These are phyloP conservation scores for Tokudaia tokunoshimensis DNA, from an alignment of 2,797 vertebrate genomes.

Conservation along the genomic window DNA sequence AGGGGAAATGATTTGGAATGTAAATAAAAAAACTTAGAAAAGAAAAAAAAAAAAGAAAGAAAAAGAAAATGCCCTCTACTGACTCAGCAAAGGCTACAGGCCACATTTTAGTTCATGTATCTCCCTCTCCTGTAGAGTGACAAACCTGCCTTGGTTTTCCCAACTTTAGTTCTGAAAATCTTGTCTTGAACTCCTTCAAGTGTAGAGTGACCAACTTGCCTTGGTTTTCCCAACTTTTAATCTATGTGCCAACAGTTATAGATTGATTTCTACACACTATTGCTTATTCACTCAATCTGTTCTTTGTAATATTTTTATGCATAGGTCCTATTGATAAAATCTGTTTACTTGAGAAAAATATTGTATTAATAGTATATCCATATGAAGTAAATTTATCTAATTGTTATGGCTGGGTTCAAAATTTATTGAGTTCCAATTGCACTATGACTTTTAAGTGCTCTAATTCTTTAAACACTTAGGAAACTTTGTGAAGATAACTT, in stretches of 20 bases:
- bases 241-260: neutral
- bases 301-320: conserved; percentile 11
- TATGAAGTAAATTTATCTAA: conserved; percentile 23
- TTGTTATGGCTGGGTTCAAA: neutral
- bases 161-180: neutral
- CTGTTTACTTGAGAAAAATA: conserved; percentile 28
- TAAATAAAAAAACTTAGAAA: too few relatives aligned
- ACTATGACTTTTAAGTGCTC: neutral
- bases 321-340: conserved; percentile 3
- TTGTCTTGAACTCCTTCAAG: too few relatives aligned
- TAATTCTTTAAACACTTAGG: conserved; percentile 6
- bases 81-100: neutral
- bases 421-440: conserved; percentile 17
- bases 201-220: neutral
- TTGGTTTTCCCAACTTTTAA: neutral
- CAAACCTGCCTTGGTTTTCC: neutral
- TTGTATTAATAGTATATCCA: neutral
- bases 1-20: too few relatives aligned
- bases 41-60: too few relatives aligned
- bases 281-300: conserved; percentile 19
- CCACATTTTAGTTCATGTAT: too few relatives aligned
- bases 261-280: neutral
- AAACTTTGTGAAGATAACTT: conserved; percentile 33
- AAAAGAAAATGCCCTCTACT: neutral
- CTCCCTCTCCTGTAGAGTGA: neutral